Base-by-base conservation (phyloP, 2,113 vertebrate species). In the Tichodroma muraria region DNA sequence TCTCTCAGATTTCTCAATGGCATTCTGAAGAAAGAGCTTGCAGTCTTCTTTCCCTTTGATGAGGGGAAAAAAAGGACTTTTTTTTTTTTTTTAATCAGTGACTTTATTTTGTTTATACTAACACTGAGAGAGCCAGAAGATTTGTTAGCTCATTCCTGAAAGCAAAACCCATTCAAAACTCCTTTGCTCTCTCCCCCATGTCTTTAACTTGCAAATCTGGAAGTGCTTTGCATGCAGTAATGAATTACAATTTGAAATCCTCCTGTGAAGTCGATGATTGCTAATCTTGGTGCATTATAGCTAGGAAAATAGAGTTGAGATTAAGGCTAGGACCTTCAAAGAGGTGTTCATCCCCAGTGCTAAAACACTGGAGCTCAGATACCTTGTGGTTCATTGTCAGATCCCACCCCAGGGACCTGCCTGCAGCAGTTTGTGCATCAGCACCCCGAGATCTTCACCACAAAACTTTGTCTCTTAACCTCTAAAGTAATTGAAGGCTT, bases 201-300 rank as follows among this genome's bases (percentile, higher is more conserved):
- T 57, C 59, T 96, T 94, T 83, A 70, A 83, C 35, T 90, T 92
- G 92, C 64, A 92, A 92, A 86, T 94, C 27, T 84, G 76, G 47
- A 66, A 78, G 8, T 31, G 33, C 44, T 93, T 90, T 78, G 19
- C 54, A 16, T 52, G 33, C 42, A 70, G 61, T 70, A 66, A 83
- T 71, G 85, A 94, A 75, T 80, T 63, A 60, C 54, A 80, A 52
- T 75, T 33, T 66, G 64, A 86, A 93, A 25, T 40, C 56, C 22
- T 80, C 56, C 56, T 94, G n/a, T 78, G 85, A 92, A 86, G 85
- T 6, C 1, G 7, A 38, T 95, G 83, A 86, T 78, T 56, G 38
- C 76, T 85, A 65, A 82, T 91, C 80, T 88, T 79, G 63, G 35
- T 77, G 40, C 37, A 47, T 90, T 93, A 63, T 66, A 70, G 35